Evolutionary conservation across 1,140 invertebrate species (phyloP), one percentile per base, ranked within the genome.

Genomic region (Stratiolaelaps scimitus): DNA sequence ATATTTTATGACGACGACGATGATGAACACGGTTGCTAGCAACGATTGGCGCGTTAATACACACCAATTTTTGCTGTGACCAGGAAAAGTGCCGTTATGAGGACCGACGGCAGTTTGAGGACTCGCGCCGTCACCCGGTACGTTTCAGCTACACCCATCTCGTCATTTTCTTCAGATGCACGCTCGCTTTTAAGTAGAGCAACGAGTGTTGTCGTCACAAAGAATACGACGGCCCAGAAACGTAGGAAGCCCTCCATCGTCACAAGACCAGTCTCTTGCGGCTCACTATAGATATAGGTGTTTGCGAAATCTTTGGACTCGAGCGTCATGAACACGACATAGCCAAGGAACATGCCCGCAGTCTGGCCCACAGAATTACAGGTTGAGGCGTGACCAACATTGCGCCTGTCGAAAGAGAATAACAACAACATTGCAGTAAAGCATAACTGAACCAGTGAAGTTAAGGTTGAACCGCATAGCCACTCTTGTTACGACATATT

Each of bases 351-450:
- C 76, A 90, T 96, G 1, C 96, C 96, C 66, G 91, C 87, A 0
- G 93, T 98, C 80, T 99, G 95, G 19, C 96, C 96, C 10, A 98
- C 92, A 72, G 88, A 89, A 74, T 99, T 99, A 75, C 96, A 98
- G 0, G 94, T 98, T 13, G 93, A 97, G 7, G 95, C 96, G 79
- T 97, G 93, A n/a, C 90, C 92, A 40, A 98, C 91, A 79, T 98
- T 98, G 65, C 76, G 74, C 81, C 85, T 64, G 23, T 68, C 45
- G 29, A 48, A 56, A 43, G 19, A 65, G 17, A 15, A 20, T 19
- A 20, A 26, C 17, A 66, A 26, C n/a, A 40, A 45, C 7, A n/a
- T n/a, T n/a, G 20, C 40, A 26, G 7, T 46, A 43, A 10, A 53
- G 17, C 15, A 43, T 20, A 65, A 65, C 64, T 13, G 7, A 20